These are phyloP conservation scores for Netelia fuscicornis DNA, from an alignment of 2,888 invertebrate species.

Conservation along the genomic window DNA sequence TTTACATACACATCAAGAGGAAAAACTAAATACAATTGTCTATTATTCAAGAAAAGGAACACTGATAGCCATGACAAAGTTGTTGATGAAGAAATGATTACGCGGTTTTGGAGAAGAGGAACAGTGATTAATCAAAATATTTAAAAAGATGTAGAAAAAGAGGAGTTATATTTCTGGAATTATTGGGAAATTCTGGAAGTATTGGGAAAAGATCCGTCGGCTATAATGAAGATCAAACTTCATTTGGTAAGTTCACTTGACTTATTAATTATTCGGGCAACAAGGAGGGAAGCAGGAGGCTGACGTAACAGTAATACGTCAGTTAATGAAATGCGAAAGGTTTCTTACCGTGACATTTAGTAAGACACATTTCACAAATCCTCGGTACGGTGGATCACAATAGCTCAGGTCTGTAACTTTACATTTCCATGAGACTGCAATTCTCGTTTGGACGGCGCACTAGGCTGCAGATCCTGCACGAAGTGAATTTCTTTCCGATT, in stretches of 20 bases:
- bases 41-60: too few species aligned
- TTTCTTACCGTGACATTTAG: slow-evolving; percentile 48
- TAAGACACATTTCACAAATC: slow-evolving; percentile 61
- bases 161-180: too few species aligned
- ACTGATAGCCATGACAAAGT: too few species aligned
- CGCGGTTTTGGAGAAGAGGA: slow-evolving; percentile 71
- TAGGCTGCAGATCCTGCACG: neutral
- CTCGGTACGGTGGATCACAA: slow-evolving; percentile 53
- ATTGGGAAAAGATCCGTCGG: too few species aligned
- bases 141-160: too few species aligned
- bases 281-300: neutral
- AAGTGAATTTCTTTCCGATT: slow-evolving; percentile 56
- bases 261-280: neutral
- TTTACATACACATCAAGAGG: too few species aligned
- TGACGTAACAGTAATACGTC: slow-evolving; percentile 62
- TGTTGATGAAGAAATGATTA: neutral
- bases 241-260: slow-evolving; percentile 60
- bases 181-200: too few species aligned
- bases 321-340: slow-evolving; percentile 48
- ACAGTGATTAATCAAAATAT: slow-evolving; percentile 79
- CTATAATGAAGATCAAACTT: slow-evolving; percentile 19
- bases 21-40: too few species aligned
- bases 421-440: slow-evolving; percentile 55
- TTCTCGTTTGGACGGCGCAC: slow-evolving; percentile 11
- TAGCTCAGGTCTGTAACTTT: slow-evolving; percentile 55